Evolutionary conservation across 2,797 vertebrate species (phyloP).

Genomic region (Dromococcyx pavoninus): DNA sequence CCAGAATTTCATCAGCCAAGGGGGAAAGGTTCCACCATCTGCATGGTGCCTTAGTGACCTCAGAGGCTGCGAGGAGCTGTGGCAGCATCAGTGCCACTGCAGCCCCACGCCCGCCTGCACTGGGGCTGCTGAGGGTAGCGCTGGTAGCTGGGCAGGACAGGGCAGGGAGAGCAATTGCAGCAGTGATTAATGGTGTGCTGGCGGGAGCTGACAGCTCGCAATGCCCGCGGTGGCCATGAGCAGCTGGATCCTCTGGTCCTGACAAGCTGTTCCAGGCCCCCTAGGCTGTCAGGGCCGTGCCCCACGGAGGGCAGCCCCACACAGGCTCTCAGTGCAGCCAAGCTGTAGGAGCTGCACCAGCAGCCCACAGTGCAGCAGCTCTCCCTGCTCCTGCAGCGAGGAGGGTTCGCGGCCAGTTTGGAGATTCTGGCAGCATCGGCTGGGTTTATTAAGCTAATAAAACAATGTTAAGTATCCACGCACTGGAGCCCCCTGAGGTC

Average conservation of each 20-base stretch:
- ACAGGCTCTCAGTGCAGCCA: background rate
- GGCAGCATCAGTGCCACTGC: background rate
- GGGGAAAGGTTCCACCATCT: background rate
- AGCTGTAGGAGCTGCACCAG: fast-evolving
- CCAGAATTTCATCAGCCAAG: background rate
- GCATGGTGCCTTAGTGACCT: fast-evolving
- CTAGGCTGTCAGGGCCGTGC: fast-evolving
- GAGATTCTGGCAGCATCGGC: background rate
- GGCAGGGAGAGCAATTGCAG: background rate
- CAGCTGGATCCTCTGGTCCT: background rate
- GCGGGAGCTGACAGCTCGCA: background rate
- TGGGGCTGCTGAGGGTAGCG: background rate
- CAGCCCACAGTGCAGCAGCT: fast-evolving
- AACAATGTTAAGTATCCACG: conserved; percentile 19
- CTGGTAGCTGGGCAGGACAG: background rate
- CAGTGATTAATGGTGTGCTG: background rate
- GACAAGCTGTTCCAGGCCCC: background rate
- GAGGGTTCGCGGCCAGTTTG: fast-evolving
- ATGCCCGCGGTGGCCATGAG: background rate
- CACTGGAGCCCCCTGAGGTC: conserved; percentile 12
- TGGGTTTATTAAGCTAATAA: conserved; percentile 50
- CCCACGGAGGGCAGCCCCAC: fast-evolving
- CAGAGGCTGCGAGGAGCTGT: background rate
- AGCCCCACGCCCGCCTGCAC: fast-evolving
- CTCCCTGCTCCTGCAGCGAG: background rate